A percentile compares a stretch with the other conserved stretches of the same genome.
phyloP scores from a whole-genome alignment of 2,888 invertebrate species.

The Drosophila peninsularis region DNA sequence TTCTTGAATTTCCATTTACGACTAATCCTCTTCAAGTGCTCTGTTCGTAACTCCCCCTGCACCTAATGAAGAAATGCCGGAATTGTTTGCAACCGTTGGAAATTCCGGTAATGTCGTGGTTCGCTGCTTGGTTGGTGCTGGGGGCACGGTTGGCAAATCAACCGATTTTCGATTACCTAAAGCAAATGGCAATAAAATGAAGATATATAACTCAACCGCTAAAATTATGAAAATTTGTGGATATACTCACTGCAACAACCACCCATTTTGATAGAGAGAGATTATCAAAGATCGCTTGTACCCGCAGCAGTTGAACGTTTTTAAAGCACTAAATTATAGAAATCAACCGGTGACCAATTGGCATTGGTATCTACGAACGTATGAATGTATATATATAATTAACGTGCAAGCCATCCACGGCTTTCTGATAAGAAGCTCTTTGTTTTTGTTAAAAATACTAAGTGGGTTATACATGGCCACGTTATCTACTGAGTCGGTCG shows the following conservation, averaged over 20 bases:
- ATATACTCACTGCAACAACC: conserved; percentile 69
- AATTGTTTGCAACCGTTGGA: conserved; percentile 30
- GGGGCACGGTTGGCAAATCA: conserved; percentile 70
- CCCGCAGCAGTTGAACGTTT: conserved; percentile 47
- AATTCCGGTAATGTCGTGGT: conserved; percentile 62
- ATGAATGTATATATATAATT: conserved; percentile 31
- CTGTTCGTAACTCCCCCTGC: conserved; percentile 49
- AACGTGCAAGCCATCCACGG: conserved; percentile 65
- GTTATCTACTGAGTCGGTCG: conserved; percentile 40
- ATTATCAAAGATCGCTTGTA: conserved; percentile 15
- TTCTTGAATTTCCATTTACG: neutral
- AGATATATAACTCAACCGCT: too few relatives aligned
- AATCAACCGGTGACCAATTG: conserved; percentile 74
- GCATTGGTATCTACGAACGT: conserved; percentile 38
- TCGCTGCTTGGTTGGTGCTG: conserved; percentile 59
- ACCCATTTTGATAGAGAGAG: conserved; percentile 57
- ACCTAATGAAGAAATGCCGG: conserved; percentile 40
- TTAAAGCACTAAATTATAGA: conserved; percentile 66
- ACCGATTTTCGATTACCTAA: conserved; percentile 75
- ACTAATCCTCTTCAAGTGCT: conserved; percentile 61
- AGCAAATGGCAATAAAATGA: conserved; percentile 6
- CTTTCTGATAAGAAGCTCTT: conserved; percentile 60
- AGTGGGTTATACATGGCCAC: conserved; percentile 68
- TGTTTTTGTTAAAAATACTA: conserved; percentile 70
- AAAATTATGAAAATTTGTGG: neutral